A percentile compares a stretch with the other conserved stretches of the same genome.
These are phyloP conservation scores for Cladopsammia gracilis DNA, from an alignment of 64 coral and sea anemone species.

Conservation along the genomic window DNA sequence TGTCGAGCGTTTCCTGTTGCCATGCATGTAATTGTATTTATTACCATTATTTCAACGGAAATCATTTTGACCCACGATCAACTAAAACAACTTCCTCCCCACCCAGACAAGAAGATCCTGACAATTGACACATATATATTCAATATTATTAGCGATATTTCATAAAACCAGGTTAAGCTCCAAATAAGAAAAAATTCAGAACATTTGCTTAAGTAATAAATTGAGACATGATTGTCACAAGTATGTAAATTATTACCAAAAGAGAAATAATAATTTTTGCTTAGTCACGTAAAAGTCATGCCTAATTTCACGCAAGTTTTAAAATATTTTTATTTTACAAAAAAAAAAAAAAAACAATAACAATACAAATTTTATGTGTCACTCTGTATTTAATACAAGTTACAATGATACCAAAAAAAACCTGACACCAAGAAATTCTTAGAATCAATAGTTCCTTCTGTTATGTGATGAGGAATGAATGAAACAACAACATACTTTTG, in stretches of 20 bases:
- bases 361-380: not conserved
- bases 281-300: not conserved
- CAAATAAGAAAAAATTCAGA: too few relatives aligned
- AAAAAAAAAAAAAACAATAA: not conserved
- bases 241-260: not conserved
- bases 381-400: not conserved
- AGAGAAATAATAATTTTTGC: not conserved
- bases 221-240: too few relatives aligned
- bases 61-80: not conserved
- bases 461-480: not conserved
- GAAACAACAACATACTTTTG: not conserved
- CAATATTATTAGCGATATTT: too few relatives aligned
- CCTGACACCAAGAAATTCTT: too few relatives aligned
- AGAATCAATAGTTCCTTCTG: too few relatives aligned
- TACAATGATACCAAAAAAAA: too few relatives aligned
- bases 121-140: not conserved
- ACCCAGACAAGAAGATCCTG: not conserved
- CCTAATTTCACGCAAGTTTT: not conserved
- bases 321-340: not conserved
- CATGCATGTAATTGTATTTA: not conserved
- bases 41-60: conserved; percentile 13
- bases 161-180: too few relatives aligned
- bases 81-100: conserved; percentile 4
- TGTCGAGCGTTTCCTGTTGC: conserved; percentile 25
- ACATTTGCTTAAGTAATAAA: too few relatives aligned